phyloP scores from a whole-genome alignment of 2,113 vertebrate genomes.

The Acinonyx jubatus region DNA sequence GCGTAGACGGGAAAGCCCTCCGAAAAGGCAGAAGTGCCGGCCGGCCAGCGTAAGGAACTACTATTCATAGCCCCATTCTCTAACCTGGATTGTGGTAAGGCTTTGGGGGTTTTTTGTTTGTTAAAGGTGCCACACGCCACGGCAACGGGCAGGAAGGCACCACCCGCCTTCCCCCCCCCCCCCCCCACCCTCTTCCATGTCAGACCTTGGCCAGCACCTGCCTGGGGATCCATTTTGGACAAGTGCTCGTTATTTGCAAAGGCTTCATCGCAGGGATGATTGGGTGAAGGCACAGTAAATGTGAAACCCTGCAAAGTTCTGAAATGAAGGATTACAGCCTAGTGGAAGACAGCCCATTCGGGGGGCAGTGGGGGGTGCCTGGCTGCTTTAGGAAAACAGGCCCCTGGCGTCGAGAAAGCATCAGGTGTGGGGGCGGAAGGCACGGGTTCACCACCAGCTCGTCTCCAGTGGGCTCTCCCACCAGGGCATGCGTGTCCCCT shows the following conservation, averaged over 20 bases:
- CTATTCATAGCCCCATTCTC: neutral
- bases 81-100: neutral
- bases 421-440: neutral
- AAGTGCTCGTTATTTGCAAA: neutral
- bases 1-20: slow-evolving; percentile 34
- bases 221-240: neutral
- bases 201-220: neutral
- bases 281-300: neutral
- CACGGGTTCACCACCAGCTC: accelerated
- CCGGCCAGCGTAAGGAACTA: neutral
- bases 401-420: neutral
- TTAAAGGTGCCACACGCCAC: neutral
- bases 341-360: neutral
- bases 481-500: accelerated
- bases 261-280: neutral
- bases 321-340: neutral
- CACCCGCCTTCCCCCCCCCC: no score
- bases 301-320: neutral
- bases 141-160: neutral
- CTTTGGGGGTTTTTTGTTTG: neutral
- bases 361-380: accelerated
- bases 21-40: neutral
- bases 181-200: no score
- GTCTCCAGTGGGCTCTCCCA: neutral
- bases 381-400: neutral